phyloP scores from a whole-genome alignment of 2,113 vertebrate genomes.

The Leiothrix lutea region DNA sequence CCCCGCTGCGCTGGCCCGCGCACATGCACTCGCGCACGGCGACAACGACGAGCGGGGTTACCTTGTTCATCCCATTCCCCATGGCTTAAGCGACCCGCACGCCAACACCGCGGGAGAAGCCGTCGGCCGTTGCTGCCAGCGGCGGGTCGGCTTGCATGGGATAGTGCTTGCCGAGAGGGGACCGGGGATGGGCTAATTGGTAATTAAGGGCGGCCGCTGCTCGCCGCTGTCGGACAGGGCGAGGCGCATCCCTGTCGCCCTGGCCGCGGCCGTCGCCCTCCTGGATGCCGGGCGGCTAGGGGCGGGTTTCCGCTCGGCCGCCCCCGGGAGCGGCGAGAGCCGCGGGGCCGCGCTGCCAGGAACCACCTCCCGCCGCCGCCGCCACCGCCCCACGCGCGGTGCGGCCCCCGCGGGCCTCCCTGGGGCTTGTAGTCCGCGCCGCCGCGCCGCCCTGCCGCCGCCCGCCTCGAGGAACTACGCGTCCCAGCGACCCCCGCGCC shows the following conservation, averaged over 20 bases:
- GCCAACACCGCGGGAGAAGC: neutral
- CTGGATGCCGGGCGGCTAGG: too few relatives aligned
- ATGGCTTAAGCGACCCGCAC: slow-evolving; percentile 57
- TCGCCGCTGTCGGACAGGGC: too few relatives aligned
- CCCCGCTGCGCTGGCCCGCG: neutral
- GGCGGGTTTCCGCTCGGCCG: too few relatives aligned
- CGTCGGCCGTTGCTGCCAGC: neutral
- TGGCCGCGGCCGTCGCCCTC: too few relatives aligned
- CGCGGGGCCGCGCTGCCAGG: too few relatives aligned
- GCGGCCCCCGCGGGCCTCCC: neutral
- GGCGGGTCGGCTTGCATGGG: too few relatives aligned
- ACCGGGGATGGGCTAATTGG: too few relatives aligned
- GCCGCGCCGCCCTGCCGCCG: neutral
- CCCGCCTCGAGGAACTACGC: neutral
- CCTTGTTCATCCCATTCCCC: slow-evolving; percentile 82
- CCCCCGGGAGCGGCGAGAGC: too few relatives aligned
- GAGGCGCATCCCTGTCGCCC: too few relatives aligned
- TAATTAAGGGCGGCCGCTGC: too few relatives aligned
- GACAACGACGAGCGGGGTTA: slow-evolving; percentile 30
- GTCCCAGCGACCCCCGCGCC: neutral
- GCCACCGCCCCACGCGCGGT: neutral
- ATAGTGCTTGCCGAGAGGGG: too few relatives aligned
- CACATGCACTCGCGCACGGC: neutral
- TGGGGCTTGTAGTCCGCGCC: neutral
- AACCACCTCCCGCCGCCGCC: neutral